Conservation (phyloP, 2,888 invertebrate genomes). For the Malthinus flaveolus region DNA sequence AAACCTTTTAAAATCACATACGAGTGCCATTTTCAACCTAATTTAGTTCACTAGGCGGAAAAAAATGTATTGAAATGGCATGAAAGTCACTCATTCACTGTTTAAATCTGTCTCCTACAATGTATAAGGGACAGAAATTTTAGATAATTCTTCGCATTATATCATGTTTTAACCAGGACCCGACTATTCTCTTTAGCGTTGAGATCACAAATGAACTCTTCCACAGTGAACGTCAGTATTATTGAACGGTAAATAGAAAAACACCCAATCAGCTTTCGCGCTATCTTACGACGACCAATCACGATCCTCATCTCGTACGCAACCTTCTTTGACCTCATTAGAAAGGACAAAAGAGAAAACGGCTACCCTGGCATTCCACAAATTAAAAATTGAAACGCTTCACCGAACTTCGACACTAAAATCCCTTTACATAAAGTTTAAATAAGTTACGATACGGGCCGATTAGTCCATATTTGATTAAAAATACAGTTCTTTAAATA, state of each 20-base stretch:
- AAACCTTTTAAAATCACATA: slow-evolving; percentile 57
- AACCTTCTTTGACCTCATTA: slow-evolving; percentile 7
- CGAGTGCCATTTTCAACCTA: slow-evolving; percentile 55
- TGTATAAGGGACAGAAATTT: slow-evolving; percentile 52
- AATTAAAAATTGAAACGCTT: no score
- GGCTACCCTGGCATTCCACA: not conserved
- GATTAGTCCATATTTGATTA: no score
- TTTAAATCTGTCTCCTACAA: slow-evolving; percentile 52
- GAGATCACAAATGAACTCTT: slow-evolving; percentile 55
- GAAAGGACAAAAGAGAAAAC: slow-evolving; percentile 17
- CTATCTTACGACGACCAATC: slow-evolving; percentile 39
- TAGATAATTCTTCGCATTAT: slow-evolving; percentile 52
- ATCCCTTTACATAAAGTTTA: no score
- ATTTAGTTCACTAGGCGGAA: slow-evolving; percentile 55
- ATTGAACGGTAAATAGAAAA: slow-evolving; percentile 42
- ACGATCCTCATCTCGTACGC: not conserved
- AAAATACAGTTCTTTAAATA: no score
- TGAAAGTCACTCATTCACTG: slow-evolving; percentile 56
- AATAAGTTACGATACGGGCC: no score
- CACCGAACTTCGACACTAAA: no score
- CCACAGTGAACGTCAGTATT: slow-evolving; percentile 41
- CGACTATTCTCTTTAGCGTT: slow-evolving; percentile 56
- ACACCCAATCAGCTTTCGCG: slow-evolving; percentile 38
- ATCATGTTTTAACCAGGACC: slow-evolving; percentile 45
- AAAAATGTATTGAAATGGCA: slow-evolving; percentile 53